Evolutionary conservation across 1,140 invertebrate species (phyloP), one percentile per base, ranked within the genome.

Genomic region (Drosophila orena): DNA sequence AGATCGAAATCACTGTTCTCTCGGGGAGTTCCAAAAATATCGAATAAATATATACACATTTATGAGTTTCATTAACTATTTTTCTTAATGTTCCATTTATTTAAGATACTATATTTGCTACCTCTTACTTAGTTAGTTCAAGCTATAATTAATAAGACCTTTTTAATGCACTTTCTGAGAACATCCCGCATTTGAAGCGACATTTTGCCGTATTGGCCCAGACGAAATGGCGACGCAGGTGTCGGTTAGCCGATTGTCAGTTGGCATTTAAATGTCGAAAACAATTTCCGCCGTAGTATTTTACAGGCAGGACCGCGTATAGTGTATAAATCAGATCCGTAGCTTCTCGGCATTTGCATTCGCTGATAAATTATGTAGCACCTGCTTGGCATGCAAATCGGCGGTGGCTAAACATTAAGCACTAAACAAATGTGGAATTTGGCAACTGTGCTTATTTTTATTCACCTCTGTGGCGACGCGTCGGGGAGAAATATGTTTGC

Each of bases 321-420:
- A 44, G 15, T 85, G 55, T 69, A 88, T 88, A 89, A 88, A 88
- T 88, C 83, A 88, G 71, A 77, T 77, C 74, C 61, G 34, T 46
- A 53, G 50, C 59, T 65, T 37, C 52, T 43, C 42, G 50, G 43
- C 55, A 64, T 30, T 30, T 59, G 68, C 24, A 46, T 57, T 49
- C 59, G 68, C 79, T 79, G 83, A 89, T 88, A 88, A 88, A 81
- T 83, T 79, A 77, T 76, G 55, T 61, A 65, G 70, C 66, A 89
- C 84, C 84, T 88, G 84, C 59, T 78, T 79, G 66, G 84, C 84
- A 88, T 88, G 83, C 83, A 89, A 79, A 89, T 86, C 76, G 72
- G 11, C 46, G 71, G 43, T 58, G 64, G 74, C 72, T 77, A 77
- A 77, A 69, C 84, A 88, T 89, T 89, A 89, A 79, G 70, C 61